These are phyloP conservation scores for Cryptoblepharus egeriae DNA, from an alignment of 2,797 vertebrate species.

Conservation along the genomic window DNA sequence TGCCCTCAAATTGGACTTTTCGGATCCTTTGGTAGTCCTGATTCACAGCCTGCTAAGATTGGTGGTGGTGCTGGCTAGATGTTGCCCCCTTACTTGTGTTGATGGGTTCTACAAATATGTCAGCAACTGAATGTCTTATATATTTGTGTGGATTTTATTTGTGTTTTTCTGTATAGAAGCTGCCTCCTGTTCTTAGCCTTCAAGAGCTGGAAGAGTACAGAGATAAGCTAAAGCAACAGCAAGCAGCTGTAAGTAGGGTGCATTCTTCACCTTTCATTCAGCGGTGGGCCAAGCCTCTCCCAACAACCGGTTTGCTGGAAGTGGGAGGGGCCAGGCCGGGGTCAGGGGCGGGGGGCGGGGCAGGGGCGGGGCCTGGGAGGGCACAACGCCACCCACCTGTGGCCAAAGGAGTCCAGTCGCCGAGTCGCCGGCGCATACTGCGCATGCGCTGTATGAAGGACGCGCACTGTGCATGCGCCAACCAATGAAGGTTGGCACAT, in stretches of 20 bases:
- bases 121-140: background rate
- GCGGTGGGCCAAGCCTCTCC: too few relatives aligned
- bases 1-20: background rate
- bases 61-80: background rate
- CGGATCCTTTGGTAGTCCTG: background rate
- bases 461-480: too few relatives aligned
- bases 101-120: background rate
- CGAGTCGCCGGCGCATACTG: too few relatives aligned
- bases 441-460: too few relatives aligned
- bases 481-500: too few relatives aligned
- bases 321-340: too few relatives aligned
- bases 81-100: background rate
- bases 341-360: too few relatives aligned
- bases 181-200: conserved; percentile 92
- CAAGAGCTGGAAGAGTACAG: conserved; percentile 93
- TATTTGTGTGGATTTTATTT: conserved; percentile 45
- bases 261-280: background rate
- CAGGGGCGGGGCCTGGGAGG: too few relatives aligned
- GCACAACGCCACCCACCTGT: too few relatives aligned
- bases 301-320: too few relatives aligned
- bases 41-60: background rate
- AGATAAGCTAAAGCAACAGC: conserved; percentile 94
- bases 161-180: conserved; percentile 83
- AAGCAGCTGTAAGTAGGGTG: conserved; percentile 89
- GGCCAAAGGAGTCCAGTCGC: too few relatives aligned